These are phyloP conservation scores for Phataginus tetradactyla DNA, from an alignment of 2,797 vertebrate genomes.

Conservation along the genomic window DNA sequence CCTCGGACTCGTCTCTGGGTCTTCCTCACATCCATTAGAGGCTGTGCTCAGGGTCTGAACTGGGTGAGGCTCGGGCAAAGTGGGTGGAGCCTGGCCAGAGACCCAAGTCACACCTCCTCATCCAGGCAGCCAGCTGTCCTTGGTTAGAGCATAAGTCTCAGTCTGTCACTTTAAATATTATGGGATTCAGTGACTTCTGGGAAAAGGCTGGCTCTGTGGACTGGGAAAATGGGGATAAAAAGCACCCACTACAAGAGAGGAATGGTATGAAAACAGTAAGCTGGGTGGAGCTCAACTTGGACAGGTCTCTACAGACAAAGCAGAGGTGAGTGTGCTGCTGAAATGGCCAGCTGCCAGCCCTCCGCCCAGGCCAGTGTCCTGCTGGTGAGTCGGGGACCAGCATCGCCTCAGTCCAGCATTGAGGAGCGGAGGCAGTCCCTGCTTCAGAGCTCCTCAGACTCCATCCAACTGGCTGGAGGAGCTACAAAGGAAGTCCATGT, in stretches of 20 bases:
- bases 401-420: neutral
- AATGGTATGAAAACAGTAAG: neutral
- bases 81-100: neutral
- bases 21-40: neutral
- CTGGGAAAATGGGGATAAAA: neutral
- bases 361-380: neutral
- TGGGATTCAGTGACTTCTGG: neutral
- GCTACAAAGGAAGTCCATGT: neutral
- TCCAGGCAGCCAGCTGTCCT: neutral
- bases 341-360: neutral
- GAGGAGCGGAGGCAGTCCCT: neutral
- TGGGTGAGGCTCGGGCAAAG: neutral
- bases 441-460: neutral
- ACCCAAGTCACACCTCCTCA: neutral
- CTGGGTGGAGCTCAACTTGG: neutral
- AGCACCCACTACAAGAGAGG: neutral
- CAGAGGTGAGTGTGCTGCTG: rapidly evolving
- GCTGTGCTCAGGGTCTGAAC: too few species aligned
- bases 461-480: neutral
- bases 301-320: neutral
- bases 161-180: neutral
- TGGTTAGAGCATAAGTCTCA: neutral
- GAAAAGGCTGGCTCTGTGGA: neutral
- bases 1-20: neutral
- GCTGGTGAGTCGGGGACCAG: neutral